These are phyloP conservation scores for Pomacea maculata DNA, from an alignment of 1,140 invertebrate genomes.

Conservation along the genomic window DNA sequence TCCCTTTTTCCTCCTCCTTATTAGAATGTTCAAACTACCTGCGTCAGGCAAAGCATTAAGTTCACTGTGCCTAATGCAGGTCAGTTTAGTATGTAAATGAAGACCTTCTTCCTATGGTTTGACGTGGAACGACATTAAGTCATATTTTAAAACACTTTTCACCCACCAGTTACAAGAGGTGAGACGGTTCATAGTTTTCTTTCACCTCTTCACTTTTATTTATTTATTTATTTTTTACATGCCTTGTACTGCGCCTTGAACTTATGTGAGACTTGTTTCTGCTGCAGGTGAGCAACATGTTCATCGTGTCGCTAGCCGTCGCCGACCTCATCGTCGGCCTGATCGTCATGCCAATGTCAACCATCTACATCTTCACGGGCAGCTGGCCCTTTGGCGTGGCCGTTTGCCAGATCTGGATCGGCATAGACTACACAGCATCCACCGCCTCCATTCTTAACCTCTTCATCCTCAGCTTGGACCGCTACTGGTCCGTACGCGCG, in stretches of 20 bases:
- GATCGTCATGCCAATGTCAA: constrained; percentile 74
- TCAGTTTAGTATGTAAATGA: no score
- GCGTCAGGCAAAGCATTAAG: no score
- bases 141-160: no score
- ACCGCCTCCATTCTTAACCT: constrained; percentile 75
- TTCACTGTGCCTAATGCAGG: no score
- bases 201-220: background rate
- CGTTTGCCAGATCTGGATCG: constrained; percentile 67
- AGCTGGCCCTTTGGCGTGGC: constrained; percentile 71
- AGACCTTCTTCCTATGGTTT: no score
- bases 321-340: constrained; percentile 74
- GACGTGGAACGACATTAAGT: no score
- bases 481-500: constrained; percentile 70
- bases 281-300: constrained; percentile 73
- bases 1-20: no score
- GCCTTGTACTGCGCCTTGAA: background rate
- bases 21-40: no score
- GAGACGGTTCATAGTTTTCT: background rate
- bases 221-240: background rate
- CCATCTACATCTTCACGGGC: constrained; percentile 72
- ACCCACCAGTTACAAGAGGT: background rate
- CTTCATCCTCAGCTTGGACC: constrained; percentile 67
- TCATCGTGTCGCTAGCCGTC: constrained; percentile 74
- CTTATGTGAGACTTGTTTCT: background rate
- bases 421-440: constrained; percentile 72